Base-by-base conservation (phyloP, 2,888 invertebrate species). In the Beris morrisii region DNA sequence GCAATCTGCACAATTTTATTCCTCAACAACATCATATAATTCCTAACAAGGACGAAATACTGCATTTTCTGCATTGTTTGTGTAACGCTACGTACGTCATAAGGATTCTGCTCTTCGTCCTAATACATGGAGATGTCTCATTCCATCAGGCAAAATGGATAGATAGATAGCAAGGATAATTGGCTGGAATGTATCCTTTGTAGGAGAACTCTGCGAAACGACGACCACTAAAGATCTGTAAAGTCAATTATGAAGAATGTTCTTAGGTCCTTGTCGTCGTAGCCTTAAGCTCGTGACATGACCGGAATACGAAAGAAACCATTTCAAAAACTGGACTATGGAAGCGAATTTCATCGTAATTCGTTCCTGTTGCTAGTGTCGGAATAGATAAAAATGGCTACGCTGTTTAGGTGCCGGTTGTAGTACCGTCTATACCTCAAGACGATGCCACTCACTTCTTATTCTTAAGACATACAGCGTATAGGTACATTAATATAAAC, bases 191-290 rank as follows among this genome's bases (percentile, higher is more conserved):
- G 56, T 38, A 43, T 12, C 15, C 15, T 13, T 31, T 31, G 30
- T 30, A 2, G 30, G 30, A 52, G 30, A 11, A 31, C 31, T 7
- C 9, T 4, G 28, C 31, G 12, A 31, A 31, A 28, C 9, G 13
- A 31, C 32, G 30, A 30, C 31, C 28, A 9, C n/a, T 30, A 12
- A 54, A 31, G 54, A 31, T 12, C 54, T 31, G 30, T 30, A 30
- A 56, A 56, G 56, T 56, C 56, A 56, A 56, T 56, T 56, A 56
- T 56, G 9, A 43, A 43, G 43, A 38, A 56, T 43, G 28, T 56
- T 43, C 56, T 4, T 12, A 32, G 15, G 56, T 56, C 12, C 43
- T 12, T 12, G 56, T 31, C 15, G 38, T 43, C 15, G 43, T 56
- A 43, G 44, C 38, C 31, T 43, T 11, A 12, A 43, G 43, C n/a